These are phyloP conservation scores for Eospalax fontanierii DNA, from an alignment of 2,797 vertebrate genomes.

Conservation along the genomic window DNA sequence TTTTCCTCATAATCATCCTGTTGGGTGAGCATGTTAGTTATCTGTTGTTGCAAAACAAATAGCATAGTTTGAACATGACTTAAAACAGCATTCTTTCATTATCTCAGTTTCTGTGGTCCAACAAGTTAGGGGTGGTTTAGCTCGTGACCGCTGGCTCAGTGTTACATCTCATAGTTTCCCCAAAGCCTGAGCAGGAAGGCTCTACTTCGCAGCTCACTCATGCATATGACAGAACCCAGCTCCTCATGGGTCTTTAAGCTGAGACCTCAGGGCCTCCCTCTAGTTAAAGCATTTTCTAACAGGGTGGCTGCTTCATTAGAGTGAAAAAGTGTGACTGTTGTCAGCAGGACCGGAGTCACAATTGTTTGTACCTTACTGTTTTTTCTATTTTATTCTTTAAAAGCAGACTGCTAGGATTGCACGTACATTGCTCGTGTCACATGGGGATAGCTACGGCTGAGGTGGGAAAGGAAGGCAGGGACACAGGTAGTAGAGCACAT, in stretches of 20 bases:
- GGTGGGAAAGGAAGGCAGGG: background rate
- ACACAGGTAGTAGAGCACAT: background rate
- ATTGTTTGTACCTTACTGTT: background rate
- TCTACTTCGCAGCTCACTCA: background rate
- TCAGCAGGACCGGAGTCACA: background rate
- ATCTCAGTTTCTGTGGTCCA: background rate
- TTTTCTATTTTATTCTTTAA: background rate
- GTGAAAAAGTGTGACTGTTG: background rate
- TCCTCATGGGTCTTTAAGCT: background rate
- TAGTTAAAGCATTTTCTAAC: background rate
- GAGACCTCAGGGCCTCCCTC: background rate
- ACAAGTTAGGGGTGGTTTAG: background rate
- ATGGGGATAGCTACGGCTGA: background rate
- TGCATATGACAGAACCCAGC: background rate
- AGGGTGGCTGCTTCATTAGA: background rate
- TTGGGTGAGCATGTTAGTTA: background rate
- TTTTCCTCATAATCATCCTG: background rate
- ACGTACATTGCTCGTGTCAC: background rate
- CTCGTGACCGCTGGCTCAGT: background rate
- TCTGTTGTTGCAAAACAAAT: background rate
- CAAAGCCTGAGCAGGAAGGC: background rate
- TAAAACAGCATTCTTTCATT: background rate
- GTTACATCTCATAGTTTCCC: background rate
- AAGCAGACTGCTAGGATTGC: background rate
- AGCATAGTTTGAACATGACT: background rate